A percentile compares a stretch with the other conserved stretches of the same genome.
Evolutionary conservation across 2,113 vertebrate species (phyloP).

Genomic region (Anoura caudifer): DNA sequence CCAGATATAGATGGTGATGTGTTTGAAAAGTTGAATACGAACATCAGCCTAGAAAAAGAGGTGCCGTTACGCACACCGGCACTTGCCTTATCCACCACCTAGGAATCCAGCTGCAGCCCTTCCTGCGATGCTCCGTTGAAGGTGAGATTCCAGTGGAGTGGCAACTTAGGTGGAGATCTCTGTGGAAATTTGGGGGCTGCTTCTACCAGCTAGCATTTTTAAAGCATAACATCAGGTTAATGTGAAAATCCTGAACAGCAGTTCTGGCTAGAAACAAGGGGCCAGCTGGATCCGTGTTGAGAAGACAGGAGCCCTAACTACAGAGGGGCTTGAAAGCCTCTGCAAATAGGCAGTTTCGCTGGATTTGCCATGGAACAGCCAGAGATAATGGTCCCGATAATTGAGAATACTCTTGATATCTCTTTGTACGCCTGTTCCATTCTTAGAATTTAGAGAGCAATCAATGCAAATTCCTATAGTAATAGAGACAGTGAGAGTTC

Average conservation of each 20-base stretch:
- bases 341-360: not conserved
- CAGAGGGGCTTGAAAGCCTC: not conserved
- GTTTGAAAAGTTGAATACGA: not conserved
- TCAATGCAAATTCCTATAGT: not conserved
- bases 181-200: not conserved
- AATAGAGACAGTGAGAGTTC: not conserved
- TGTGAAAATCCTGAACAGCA: not conserved
- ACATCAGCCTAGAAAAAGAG: not conserved
- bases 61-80: rapidly evolving
- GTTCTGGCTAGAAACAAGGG: not conserved
- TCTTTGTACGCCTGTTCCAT: not conserved
- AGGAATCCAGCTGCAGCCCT: rapidly evolving
- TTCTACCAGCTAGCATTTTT: not conserved
- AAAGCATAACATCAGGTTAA: not conserved
- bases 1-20: not conserved
- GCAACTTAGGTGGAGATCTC: not conserved
- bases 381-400: not conserved
- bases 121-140: not conserved
- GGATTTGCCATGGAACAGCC: not conserved
- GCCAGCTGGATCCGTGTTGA: not conserved
- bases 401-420: not conserved
- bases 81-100: no score
- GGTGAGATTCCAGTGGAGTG: not conserved
- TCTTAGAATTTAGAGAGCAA: not conserved
- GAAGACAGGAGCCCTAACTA: not conserved